phyloP scores from a whole-genome alignment of 2,888 invertebrate genomes.

The Oxycera nigricornis region DNA sequence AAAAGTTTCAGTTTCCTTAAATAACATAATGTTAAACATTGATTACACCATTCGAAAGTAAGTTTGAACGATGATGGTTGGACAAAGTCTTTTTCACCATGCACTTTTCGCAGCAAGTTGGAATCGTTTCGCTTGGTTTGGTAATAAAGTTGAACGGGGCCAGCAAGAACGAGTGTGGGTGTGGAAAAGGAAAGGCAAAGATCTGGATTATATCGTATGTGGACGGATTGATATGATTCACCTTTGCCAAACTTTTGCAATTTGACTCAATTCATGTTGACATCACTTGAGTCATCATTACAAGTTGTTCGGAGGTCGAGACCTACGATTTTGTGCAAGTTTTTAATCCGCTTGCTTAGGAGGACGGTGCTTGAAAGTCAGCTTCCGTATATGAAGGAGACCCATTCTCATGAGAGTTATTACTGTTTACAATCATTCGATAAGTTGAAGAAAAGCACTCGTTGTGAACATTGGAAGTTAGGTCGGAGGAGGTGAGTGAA shows the following conservation, averaged over 20 bases:
- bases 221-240: neutral
- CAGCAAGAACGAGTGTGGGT: neutral
- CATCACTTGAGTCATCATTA: neutral
- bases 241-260: neutral
- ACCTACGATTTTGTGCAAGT: neutral
- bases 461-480: too few relatives aligned
- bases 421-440: too few relatives aligned
- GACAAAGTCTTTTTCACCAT: neutral
- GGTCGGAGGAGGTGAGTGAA: too few relatives aligned
- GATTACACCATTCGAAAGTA: slow-evolving; percentile 39
- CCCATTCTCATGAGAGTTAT: too few relatives aligned
- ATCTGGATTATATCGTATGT: neutral
- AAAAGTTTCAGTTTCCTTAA: slow-evolving; percentile 40
- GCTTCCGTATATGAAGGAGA: too few relatives aligned
- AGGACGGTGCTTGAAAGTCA: too few relatives aligned
- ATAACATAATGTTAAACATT: slow-evolving; percentile 42
- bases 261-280: slow-evolving; percentile 6
- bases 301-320: neutral
- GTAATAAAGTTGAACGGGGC: neutral
- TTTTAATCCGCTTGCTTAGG: neutral
- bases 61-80: slow-evolving; percentile 6
- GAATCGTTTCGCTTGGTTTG: neutral
- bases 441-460: too few relatives aligned
- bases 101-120: neutral
- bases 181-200: neutral